phyloP scores from a whole-genome alignment of 2,113 vertebrate genomes.

The Phalacrocorax pelagicus region DNA sequence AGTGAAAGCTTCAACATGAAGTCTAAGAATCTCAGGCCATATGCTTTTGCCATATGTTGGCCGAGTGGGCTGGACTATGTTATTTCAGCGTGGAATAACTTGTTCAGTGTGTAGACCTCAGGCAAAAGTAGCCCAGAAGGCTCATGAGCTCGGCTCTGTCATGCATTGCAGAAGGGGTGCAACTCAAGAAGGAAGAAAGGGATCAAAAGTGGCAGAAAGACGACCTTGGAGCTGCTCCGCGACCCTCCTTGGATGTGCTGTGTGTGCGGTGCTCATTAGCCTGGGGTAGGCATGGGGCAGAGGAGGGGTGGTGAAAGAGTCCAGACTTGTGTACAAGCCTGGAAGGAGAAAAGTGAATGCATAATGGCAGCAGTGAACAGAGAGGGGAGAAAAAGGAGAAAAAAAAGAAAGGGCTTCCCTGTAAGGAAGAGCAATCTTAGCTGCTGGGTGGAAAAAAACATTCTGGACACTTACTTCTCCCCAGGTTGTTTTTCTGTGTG shows the following conservation, averaged over 20 bases:
- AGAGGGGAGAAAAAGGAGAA: not conserved
- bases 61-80: not conserved
- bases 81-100: not conserved
- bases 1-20: not conserved
- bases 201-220: not conserved
- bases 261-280: accelerated
- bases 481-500: not conserved
- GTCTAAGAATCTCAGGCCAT: not conserved
- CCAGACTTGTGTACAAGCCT: not conserved
- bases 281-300: not conserved
- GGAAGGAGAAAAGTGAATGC: not conserved
- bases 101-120: not conserved
- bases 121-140: not conserved
- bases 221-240: accelerated
- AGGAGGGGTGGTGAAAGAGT: not conserved
- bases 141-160: not conserved
- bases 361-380: not conserved
- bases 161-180: not conserved
- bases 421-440: not conserved
- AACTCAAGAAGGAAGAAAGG: not conserved
- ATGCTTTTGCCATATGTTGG: not conserved
- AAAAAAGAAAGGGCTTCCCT: not conserved
- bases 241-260: not conserved
- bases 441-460: not conserved
- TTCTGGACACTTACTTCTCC: not conserved